A percentile compares a stretch with the other conserved stretches of the same genome.
phyloP scores from a whole-genome alignment of 2,888 invertebrate species.

The Gonocerus acuteangulatus region DNA sequence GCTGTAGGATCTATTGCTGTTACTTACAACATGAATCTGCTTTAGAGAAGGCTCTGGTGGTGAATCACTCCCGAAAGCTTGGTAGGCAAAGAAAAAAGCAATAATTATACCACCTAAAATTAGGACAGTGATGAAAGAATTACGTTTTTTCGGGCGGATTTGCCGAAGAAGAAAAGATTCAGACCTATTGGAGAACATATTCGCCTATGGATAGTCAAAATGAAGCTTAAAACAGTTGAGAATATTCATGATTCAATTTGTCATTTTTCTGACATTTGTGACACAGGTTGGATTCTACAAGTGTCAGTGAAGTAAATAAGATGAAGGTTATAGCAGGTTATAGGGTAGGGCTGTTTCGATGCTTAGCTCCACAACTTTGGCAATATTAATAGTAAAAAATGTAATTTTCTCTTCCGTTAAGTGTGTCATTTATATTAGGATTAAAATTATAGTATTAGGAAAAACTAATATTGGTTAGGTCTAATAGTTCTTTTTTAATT shows the following conservation, averaged over 20 bases:
- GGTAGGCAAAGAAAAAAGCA: conserved; percentile 28
- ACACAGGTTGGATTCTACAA: not conserved
- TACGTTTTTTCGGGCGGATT: conserved; percentile 15
- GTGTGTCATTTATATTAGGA: too few species aligned
- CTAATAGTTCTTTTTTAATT: too few species aligned
- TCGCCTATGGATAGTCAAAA: not conserved
- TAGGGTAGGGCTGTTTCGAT: conserved; percentile 16
- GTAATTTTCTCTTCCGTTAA: too few species aligned
- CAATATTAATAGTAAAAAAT: too few species aligned
- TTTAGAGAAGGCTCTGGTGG: conserved; percentile 13
- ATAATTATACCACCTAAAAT: conserved; percentile 23
- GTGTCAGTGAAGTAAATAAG: conserved; percentile 19
- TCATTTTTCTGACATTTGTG: too few species aligned
- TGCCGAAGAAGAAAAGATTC: conserved; percentile 1
- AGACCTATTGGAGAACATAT: conserved; percentile 3
- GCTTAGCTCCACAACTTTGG: too few species aligned
- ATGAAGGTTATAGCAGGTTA: conserved; percentile 10
- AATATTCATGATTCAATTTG: too few species aligned
- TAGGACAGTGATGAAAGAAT: conserved; percentile 31
- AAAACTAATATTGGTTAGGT: too few species aligned
- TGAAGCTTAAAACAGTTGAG: too few species aligned
- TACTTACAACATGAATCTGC: conserved; percentile 44
- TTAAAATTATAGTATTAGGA: too few species aligned
- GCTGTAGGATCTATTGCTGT: not conserved
- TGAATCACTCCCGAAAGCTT: conserved; percentile 20